Base-by-base conservation (phyloP, 2,888 invertebrate genomes). In the Sabellastarte sp. region DNA sequence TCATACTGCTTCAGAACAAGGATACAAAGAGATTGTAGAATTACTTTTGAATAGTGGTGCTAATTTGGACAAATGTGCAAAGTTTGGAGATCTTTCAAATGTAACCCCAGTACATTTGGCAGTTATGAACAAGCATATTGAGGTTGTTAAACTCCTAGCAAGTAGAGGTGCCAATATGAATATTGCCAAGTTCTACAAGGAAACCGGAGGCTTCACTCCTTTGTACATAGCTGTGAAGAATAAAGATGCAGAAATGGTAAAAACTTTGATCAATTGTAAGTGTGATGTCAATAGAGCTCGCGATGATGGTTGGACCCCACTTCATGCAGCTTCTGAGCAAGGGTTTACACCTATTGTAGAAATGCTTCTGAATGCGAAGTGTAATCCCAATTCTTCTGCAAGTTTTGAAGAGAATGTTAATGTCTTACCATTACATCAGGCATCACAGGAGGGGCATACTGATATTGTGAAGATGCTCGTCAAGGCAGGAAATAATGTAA, bases 221-320 rank as follows among this genome's bases (percentile, higher is more conserved):
- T 67, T 78, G 1, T 71, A 71, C 28, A 56, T 76, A 3, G 74
- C 77, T 2, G 73, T 73, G 4, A 71, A 63, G 33, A 68, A 68
- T 51, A 66, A 75, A 57, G 70, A 75, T 59, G 5, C 73, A 26
- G 72, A 70, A 2, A 67, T 77, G 50, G 73, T 70, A 0, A 69
- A 69, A 52, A 57, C 69, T 31, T 64, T 79, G 2, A 57, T 76
- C 0, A 30, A 68, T 3, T 60, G 63, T 64, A 74, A 74, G n/a
- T 75, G 74, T 15, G 72, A 77, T 59, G 67, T 77, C 1, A 75
- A 75, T 32, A 26, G 63, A 33, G 53, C 67, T 2, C 69, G 74
- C 20, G 64, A 67, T 30, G 65, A 67, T 10, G 74, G 76, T 1
- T 71, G 73, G 62, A 69, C 73, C 0, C 73, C 77, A 2, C 64